Evolutionary conservation across 2,888 invertebrate genomes (phyloP).

Genomic region (Apodemia mormo): DNA sequence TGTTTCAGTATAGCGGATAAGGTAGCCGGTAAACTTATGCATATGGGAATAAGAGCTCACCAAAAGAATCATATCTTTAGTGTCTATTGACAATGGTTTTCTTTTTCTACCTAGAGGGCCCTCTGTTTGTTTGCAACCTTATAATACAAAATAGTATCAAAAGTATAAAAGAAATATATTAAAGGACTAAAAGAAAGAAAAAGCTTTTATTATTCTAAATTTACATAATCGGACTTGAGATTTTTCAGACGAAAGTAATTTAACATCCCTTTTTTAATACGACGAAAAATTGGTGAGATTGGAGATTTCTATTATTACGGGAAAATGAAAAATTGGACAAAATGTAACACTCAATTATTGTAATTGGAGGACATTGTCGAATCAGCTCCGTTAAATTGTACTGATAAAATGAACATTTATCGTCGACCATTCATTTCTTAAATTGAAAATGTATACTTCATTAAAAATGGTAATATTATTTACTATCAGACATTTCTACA

Average conservation of each 20-base stretch:
- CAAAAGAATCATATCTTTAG: no score
- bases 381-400: slow-evolving; percentile 21
- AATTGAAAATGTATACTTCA: not conserved
- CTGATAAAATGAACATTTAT: not conserved
- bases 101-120: no score
- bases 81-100: no score
- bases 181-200: slow-evolving; percentile 5
- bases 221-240: slow-evolving; percentile 56
- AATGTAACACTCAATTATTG: slow-evolving; percentile 48
- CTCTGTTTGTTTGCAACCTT: no score
- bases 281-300: slow-evolving; percentile 56
- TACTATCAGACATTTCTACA: no score
- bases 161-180: not conserved
- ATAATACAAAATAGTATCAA: no score
- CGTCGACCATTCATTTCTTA: not conserved
- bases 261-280: slow-evolving; percentile 53
- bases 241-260: slow-evolving; percentile 39
- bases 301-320: slow-evolving; percentile 39
- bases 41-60: no score
- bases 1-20: no score
- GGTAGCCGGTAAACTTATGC: no score
- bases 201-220: slow-evolving; percentile 50
- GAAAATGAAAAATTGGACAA: slow-evolving; percentile 33
- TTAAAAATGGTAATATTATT: not conserved
- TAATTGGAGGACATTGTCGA: slow-evolving; percentile 42